Base-by-base conservation (phyloP, 1,140 invertebrate genomes). In the Drosophila lini region DNA sequence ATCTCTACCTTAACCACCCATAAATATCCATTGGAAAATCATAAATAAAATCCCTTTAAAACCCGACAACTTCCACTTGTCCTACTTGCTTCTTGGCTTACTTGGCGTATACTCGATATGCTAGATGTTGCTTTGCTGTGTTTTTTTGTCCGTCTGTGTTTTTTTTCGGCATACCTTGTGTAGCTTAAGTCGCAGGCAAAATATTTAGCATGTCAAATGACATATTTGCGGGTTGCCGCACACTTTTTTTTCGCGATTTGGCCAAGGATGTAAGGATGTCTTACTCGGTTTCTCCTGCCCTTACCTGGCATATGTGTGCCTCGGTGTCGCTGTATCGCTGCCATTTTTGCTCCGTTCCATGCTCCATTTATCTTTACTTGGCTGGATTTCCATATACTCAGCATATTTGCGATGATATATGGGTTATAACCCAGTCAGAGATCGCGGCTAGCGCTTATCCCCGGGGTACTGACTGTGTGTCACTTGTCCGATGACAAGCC, bases 201-300 rank as follows among this genome's bases (percentile, higher is more conserved):
- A 91, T 91, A 91, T 91, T 91, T 89, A 74, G 75, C 83, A 84
- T 84, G 89, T 91, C 89, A 91, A 91, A 74, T 82, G 80, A 81
- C 89, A 91, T 91, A 91, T 91, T 91, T 91, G 76, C 78, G 48
- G 45, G 41, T 55, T 74, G 48, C 47, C 41, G 31, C 19, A 34
- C 28, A 38, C 45, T 19, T 59, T 70, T 70, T 69, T 48, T 58
- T 42, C 19, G 9, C 69, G 58, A 62, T 53, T 78, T 70, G 56
- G 68, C 55, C 74, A 61, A 76, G 70, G 57, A 76, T 62, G 82
- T 86, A 69, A 76, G 44, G 44, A 55, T 69, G 63, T 48, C 56
- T 75, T 74, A 62, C 55, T 67, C 31, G 44, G 42, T n/a, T 62
- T 56, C 47, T 42, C 47, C 58, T 38, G 19, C 53, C 56, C 34